Evolutionary conservation across 2,113 vertebrate genomes (phyloP), one percentile per base, ranked within the genome.

Genomic region (Porphyrio hochstetteri): DNA sequence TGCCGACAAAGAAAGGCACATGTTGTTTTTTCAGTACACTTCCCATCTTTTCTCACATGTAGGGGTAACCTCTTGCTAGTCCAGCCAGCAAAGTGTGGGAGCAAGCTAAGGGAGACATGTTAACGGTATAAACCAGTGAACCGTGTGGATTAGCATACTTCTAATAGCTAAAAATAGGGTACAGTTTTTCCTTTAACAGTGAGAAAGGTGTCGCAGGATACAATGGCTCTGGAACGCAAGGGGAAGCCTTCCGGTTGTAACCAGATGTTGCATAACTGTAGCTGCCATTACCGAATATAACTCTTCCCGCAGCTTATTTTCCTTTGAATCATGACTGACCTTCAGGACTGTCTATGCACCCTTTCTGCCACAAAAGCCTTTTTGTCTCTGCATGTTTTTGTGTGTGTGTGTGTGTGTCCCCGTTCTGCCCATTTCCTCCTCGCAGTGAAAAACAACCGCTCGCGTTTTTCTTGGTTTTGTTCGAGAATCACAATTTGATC

Each of bases 401-500:
- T 70, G 74, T 94, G 64, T 95, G 75, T 70, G 74, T 94, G 64
- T 67, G 52, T 53, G 17, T 18, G 44, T 46, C 44, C 44, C 70
- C 44, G 75, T 82, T 93, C 94, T 97, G 90, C 75, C 69, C 74
- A 75, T 95, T 90, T 95, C 69, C 71, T 96, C 80, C 86, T 84
- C 33, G 3, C 74, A 84, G 86, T 79, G 77, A 95, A 95, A 97
- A 92, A 95, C 87, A 88, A 57, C 68, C 2, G 13, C 83, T 90
- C 13, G 74, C 52, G 20, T 86, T 91, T 95, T 95, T 94, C 88
- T 78, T 86, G 55, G 10, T 81, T 96, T 93, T 91, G n/a, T 94
- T 95, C 94, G 87, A 97, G 86, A 96, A 74, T 95, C 88, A 79
- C 92, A 67, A 96, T 97, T 98, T 97, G 92, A 97, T 98, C 25